A percentile compares a stretch with the other conserved stretches of the same genome.
Evolutionary conservation across 2,888 invertebrate species (phyloP).

Genomic region (Macaria liturata): DNA sequence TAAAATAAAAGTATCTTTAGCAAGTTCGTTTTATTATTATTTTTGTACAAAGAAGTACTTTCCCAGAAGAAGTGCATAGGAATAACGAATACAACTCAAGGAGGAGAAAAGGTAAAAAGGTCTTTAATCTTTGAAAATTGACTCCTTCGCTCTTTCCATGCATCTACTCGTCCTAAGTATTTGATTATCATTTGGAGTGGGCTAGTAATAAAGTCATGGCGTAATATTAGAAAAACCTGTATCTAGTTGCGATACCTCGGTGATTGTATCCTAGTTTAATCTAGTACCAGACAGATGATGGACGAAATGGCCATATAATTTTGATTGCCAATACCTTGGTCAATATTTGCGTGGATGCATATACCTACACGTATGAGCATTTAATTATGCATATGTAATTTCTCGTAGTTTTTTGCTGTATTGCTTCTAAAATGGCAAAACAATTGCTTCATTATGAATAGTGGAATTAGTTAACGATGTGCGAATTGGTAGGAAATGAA

Average conservation of each 20-base stretch:
- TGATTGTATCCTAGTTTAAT: slow-evolving; percentile 27
- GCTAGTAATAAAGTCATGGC: slow-evolving; percentile 19
- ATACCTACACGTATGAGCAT: not conserved
- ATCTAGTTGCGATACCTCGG: slow-evolving; percentile 23
- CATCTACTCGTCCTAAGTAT: too few species aligned
- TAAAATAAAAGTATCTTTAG: too few species aligned
- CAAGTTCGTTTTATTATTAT: too few species aligned
- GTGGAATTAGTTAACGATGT: not conserved
- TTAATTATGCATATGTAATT: slow-evolving; percentile 9
- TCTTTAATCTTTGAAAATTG: too few species aligned
- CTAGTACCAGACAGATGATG: slow-evolving; percentile 19
- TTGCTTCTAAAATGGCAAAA: slow-evolving; percentile 7
- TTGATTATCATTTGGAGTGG: slow-evolving; percentile 15
- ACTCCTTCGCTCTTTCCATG: too few species aligned
- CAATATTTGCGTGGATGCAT: slow-evolving; percentile 18
- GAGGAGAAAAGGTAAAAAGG: too few species aligned
- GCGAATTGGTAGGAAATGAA: too few species aligned
- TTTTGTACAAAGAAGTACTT: too few species aligned
- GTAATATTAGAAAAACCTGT: slow-evolving; percentile 32
- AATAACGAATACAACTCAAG: too few species aligned
- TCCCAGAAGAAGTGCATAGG: too few species aligned
- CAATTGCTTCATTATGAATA: slow-evolving; percentile 2
- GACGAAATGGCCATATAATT: slow-evolving; percentile 23
- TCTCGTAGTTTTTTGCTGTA: slow-evolving; percentile 7
- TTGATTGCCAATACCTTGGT: slow-evolving; percentile 21